Conservation (phyloP, 2,888 invertebrate genomes). For the Charanyca ferruginea region DNA sequence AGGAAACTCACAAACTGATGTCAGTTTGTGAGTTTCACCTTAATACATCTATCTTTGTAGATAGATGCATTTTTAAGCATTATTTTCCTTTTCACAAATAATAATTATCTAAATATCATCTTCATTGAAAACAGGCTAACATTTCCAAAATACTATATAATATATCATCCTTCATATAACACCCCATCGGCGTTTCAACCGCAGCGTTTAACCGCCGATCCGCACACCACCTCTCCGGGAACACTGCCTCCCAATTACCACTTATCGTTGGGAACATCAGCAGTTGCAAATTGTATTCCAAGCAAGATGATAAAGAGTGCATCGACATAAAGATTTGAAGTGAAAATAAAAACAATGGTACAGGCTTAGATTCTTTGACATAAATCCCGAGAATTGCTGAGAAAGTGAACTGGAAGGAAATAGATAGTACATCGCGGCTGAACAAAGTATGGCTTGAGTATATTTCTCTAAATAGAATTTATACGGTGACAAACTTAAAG, state of each 20-base stretch:
- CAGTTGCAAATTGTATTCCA: slow-evolving; percentile 82
- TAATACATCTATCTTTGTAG: too few relatives aligned
- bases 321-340: slow-evolving; percentile 77
- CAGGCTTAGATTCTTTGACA: slow-evolving; percentile 54
- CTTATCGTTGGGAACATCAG: slow-evolving; percentile 87
- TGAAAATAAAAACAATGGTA: slow-evolving; percentile 76
- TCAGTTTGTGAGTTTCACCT: too few relatives aligned
- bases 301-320: slow-evolving; percentile 77
- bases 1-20: too few relatives aligned
- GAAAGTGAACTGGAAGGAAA: slow-evolving; percentile 52
- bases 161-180: not conserved
- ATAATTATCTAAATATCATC: too few relatives aligned
- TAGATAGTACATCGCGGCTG: slow-evolving; percentile 43
- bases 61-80: too few relatives aligned
- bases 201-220: slow-evolving; percentile 47
- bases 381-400: slow-evolving; percentile 59
- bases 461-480: slow-evolving; percentile 33
- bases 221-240: slow-evolving; percentile 28
- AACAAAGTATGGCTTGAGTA: slow-evolving; percentile 5
- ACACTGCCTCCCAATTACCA: slow-evolving; percentile 82
- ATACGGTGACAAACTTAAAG: slow-evolving; percentile 1
- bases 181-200: slow-evolving; percentile 40
- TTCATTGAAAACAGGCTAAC: too few relatives aligned
- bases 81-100: too few relatives aligned
- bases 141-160: not conserved